A percentile compares a stretch with the other conserved stretches of the same genome.
phyloP scores from a whole-genome alignment of 2,888 invertebrate species.

The Caenorhabditis imperialis region DNA sequence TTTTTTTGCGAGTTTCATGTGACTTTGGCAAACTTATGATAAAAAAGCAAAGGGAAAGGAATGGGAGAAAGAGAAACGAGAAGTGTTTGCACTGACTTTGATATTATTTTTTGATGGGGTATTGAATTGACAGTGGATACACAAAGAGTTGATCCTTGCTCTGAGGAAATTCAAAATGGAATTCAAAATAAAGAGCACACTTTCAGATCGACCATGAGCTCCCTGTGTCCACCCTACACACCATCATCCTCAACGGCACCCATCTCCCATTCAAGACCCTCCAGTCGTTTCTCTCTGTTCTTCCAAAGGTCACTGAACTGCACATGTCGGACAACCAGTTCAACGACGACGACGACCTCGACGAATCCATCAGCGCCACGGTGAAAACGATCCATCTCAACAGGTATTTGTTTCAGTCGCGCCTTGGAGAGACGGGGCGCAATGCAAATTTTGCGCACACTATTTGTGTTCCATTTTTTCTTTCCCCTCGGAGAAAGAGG shows the following conservation, averaged over 20 bases:
- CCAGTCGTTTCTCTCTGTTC: slow-evolving; percentile 48
- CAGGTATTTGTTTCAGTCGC: slow-evolving; percentile 41
- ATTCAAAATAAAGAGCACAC: not conserved
- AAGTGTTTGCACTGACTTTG: slow-evolving; percentile 40
- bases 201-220: slow-evolving; percentile 54
- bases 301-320: slow-evolving; percentile 65
- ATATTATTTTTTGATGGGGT: slow-evolving; percentile 16
- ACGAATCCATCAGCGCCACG: slow-evolving; percentile 48
- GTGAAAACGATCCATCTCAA: slow-evolving; percentile 60
- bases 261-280: slow-evolving; percentile 62
- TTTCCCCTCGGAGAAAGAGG: not conserved
- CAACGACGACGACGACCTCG: slow-evolving; percentile 47
- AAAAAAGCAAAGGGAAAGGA: slow-evolving; percentile 8
- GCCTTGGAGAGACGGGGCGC: slow-evolving; percentile 15
- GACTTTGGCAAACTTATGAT: slow-evolving; percentile 49
- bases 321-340: slow-evolving; percentile 67
- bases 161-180: not conserved
- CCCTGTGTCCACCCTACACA: slow-evolving; percentile 57
- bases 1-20: slow-evolving; percentile 41
- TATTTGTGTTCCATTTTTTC: slow-evolving; percentile 40
- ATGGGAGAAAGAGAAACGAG: slow-evolving; percentile 1
- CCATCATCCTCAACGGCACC: slow-evolving; percentile 69
- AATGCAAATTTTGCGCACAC: slow-evolving; percentile 42
- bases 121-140: slow-evolving; percentile 1
- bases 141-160: slow-evolving; percentile 3